Percentiles rank a stretch among this genome's conserved stretches.
Evolutionary conservation across 64 coral and sea anemone genomes (phyloP).

Genomic region (Catalaphyllia jardinei): DNA sequence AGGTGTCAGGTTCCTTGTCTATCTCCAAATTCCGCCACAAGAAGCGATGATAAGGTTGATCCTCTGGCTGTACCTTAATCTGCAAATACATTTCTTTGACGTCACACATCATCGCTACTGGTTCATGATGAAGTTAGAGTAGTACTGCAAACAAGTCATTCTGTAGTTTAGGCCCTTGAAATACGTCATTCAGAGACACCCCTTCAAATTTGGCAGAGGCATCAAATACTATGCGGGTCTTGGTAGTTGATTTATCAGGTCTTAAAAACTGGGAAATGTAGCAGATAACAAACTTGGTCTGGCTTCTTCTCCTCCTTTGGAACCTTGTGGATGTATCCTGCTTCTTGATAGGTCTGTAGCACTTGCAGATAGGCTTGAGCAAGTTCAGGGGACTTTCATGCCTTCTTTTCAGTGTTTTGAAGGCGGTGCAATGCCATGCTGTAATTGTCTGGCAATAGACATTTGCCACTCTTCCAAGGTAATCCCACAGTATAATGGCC

Average conservation of each 20-base stretch:
- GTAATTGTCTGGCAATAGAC: no score
- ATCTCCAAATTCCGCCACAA: conserved; percentile 5
- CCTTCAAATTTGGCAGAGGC: no score
- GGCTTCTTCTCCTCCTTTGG: no score
- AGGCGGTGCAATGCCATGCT: no score
- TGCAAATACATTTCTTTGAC: neutral
- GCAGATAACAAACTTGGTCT: neutral
- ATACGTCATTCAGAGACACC: neutral
- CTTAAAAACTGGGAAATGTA: neutral
- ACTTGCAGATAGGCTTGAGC: no score
- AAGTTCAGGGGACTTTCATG: neutral
- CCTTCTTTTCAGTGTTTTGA: no score
- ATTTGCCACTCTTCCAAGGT: no score
- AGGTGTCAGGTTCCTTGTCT: neutral
- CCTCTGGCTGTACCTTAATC: conserved; percentile 18
- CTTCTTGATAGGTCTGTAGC: no score
- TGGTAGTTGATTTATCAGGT: neutral
- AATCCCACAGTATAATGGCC: no score
- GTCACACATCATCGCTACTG: neutral
- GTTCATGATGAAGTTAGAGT: neutral
- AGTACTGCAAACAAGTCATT: neutral
- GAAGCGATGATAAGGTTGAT: conserved; percentile 46
- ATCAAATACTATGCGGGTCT: no score
- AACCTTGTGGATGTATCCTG: no score
- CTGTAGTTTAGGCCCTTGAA: neutral